Base-by-base conservation (phyloP, 2,113 vertebrate genomes). In the Lathamus discolor region DNA sequence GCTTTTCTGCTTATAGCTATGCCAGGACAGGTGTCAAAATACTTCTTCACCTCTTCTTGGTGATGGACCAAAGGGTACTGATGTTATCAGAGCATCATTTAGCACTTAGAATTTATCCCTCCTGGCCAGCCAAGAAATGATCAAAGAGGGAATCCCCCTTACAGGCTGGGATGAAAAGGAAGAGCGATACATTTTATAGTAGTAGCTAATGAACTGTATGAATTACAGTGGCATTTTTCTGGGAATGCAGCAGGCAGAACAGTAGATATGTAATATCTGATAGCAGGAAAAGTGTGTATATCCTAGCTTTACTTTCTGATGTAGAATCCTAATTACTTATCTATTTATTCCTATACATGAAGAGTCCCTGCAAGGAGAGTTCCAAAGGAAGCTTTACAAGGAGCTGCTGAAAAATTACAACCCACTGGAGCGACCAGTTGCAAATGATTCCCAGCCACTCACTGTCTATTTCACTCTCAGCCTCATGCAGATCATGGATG, bases 401-500 rank as follows among this genome's bases (percentile, higher is more conserved):
- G 98, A 99, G 69, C 98, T 99, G 91, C 97, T 99, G 97, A 96
- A 63, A 61, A 93, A 97, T 91, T 99, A 99, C 97, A 99, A 98
- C 89, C 97, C 98, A 1, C 73, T 99, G 97, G 99, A 98, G 95
- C 97, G 99, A 97, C 99, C 99, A 0, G 99, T 99, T 78, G 96
- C 93, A 76, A 99, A 99, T 59, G 99, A 99, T 88, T 99, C 99
- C 22, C 98, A 98, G 62, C 97, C 97, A 0, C 98, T 99, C 83
- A 99, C 98, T 0, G 98, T 99, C 37, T 96, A 98, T 68, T 98
- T 99, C 92, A 98, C 98, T 48, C 96, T 99, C 76, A 99, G 96
- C 93, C 98, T 99, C 82, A 98, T 98, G 98, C 99, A 99, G 98
- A 99, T 99, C 95, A 99, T 99, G 98, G 99, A 99, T 69, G 98